These are phyloP conservation scores for Sesia apiformis DNA, from an alignment of 2,888 invertebrate genomes.

Conservation along the genomic window DNA sequence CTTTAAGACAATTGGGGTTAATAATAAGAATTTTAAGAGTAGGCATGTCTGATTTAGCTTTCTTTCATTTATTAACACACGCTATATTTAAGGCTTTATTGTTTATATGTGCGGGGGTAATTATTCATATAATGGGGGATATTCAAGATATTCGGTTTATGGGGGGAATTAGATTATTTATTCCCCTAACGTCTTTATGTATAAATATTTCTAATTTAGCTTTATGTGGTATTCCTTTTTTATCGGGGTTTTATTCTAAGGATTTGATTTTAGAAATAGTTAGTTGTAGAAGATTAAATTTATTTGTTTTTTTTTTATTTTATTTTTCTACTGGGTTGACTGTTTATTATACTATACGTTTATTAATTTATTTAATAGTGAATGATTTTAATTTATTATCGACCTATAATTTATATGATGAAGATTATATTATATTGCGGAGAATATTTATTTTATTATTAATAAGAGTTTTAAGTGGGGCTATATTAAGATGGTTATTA, in stretches of 20 bases:
- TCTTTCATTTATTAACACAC: constrained; percentile 83
- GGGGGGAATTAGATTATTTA: constrained; percentile 55
- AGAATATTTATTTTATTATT: constrained; percentile 64
- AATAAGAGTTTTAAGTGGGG: constrained; percentile 69
- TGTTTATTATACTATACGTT: constrained; percentile 71
- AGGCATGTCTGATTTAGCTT: constrained; percentile 70
- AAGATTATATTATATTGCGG: constrained; percentile 60
- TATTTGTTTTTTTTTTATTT: constrained; percentile 68
- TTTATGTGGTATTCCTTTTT: constrained; percentile 78
- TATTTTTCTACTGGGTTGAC: constrained; percentile 75
- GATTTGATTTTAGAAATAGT: constrained; percentile 77
- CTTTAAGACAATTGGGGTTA: constrained; percentile 83
- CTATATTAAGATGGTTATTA: constrained; percentile 70
- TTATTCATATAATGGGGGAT: constrained; percentile 79
- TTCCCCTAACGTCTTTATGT: constrained; percentile 70
- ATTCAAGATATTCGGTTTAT: constrained; percentile 81
- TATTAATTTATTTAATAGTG: constrained; percentile 70
- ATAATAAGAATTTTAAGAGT: constrained; percentile 79
- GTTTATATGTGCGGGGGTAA: constrained; percentile 81
- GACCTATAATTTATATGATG: constrained; percentile 66
- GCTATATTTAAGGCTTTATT: constrained; percentile 84
- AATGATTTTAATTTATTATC: constrained; percentile 59
- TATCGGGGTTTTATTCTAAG: constrained; percentile 79
- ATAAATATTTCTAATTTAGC: constrained; percentile 75
- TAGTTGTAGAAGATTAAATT: constrained; percentile 67